A percentile compares a stretch with the other conserved stretches of the same genome.
Evolutionary conservation across 2,888 invertebrate species (phyloP).

Genomic region (Pseudoips prasinana): DNA sequence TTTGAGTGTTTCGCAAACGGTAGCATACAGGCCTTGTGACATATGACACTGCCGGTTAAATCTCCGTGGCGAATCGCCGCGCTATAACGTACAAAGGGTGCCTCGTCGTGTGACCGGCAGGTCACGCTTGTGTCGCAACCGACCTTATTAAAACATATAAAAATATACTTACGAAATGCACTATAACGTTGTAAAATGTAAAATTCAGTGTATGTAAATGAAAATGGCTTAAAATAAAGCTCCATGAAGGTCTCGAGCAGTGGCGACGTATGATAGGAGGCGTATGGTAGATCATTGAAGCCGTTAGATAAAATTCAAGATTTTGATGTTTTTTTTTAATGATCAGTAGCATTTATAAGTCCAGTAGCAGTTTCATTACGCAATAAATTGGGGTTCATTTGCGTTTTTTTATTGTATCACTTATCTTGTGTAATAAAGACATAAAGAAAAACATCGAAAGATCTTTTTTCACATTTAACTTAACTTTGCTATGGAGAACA

Average conservation of each 20-base stretch:
- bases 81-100: slow-evolving; percentile 41
- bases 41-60: slow-evolving; percentile 35
- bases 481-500: no score
- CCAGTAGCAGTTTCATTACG: no score
- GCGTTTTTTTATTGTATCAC: no score
- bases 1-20: slow-evolving; percentile 27
- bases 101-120: slow-evolving; percentile 20
- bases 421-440: no score
- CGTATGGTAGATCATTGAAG: no score
- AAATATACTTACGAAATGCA: slow-evolving; percentile 34
- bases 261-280: no score
- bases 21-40: slow-evolving; percentile 27
- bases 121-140: slow-evolving; percentile 47
- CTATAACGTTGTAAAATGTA: slow-evolving; percentile 6
- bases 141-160: slow-evolving; percentile 41
- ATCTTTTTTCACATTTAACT: no score
- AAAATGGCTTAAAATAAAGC: slow-evolving; percentile 22
- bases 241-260: slow-evolving; percentile 21
- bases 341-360: no score
- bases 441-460: no score
- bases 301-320: no score
- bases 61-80: slow-evolving; percentile 50
- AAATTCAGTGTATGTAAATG: slow-evolving; percentile 28
- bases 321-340: no score
- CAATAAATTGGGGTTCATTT: no score